Conservation (phyloP, 2,113 vertebrate species). For the Amazona vittata region DNA sequence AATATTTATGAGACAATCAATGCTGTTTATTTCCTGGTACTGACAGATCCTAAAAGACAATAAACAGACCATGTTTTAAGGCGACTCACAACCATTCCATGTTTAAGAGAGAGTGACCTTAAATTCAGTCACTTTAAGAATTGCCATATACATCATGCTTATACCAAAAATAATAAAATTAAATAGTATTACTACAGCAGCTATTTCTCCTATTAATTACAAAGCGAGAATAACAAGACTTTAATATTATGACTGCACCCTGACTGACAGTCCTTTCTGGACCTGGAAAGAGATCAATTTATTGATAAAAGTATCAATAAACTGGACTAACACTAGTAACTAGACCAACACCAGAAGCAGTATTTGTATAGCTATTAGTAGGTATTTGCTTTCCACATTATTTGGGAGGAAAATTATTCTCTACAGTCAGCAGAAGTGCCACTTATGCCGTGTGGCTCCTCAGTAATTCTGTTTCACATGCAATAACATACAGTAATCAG, state of each 20-base stretch:
- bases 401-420: background rate
- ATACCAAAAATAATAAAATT: background rate
- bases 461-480: background rate
- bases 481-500: background rate
- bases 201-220: background rate
- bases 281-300: background rate
- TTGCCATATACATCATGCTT: background rate
- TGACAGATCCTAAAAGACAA: background rate
- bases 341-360: background rate
- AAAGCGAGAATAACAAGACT: background rate
- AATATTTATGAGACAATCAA: background rate
- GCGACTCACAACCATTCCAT: background rate
- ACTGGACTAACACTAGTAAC: background rate
- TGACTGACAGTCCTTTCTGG: background rate
- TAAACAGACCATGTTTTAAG: background rate
- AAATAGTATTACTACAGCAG: background rate
- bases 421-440: background rate
- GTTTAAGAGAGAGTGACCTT: background rate
- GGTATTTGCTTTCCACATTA: background rate
- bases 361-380: background rate
- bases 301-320: background rate
- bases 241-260: background rate
- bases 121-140: background rate
- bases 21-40: background rate
- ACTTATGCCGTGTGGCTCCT: background rate